Conservation (phyloP, 2,797 vertebrate species). For the Schizopygopsis malacanthus region DNA sequence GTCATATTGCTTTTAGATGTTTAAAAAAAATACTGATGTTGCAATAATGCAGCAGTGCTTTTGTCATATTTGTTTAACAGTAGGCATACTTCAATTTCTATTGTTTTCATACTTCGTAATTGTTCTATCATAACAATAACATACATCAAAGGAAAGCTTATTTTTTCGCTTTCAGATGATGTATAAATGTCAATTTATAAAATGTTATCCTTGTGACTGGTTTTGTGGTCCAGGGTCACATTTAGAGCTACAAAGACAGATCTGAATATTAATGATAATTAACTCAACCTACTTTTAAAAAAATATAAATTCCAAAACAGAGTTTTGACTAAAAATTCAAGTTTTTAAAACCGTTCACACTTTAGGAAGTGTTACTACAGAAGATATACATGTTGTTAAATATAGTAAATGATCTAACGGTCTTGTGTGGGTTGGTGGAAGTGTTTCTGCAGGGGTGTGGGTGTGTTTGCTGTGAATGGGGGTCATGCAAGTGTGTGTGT, state of each 20-base stretch:
- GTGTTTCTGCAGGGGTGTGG: neutral
- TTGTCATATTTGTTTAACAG: too few relatives aligned
- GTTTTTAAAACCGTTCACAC: neutral
- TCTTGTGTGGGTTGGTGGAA: neutral
- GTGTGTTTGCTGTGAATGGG: conserved; percentile 20
- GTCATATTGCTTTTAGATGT: too few relatives aligned
- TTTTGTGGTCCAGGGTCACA: too few relatives aligned
- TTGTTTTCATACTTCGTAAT: too few relatives aligned
- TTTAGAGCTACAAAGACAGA: neutral
- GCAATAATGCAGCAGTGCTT: too few relatives aligned
- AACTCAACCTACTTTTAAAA: neutral
- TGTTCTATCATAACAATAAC: too few relatives aligned
- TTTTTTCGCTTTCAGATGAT: too few relatives aligned
- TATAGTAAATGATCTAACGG: conserved; percentile 27
- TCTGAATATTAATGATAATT: neutral
- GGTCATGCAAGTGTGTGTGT: conserved; percentile 14
- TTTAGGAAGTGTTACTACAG: neutral
- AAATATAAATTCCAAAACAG: neutral
- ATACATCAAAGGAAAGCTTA: too few relatives aligned
- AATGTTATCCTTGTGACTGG: too few relatives aligned
- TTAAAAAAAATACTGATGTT: too few relatives aligned
- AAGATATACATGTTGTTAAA: neutral
- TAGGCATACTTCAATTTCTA: too few relatives aligned
- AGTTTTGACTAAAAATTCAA: neutral
- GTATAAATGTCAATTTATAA: too few relatives aligned